Base-by-base conservation (phyloP, 2,797 vertebrate genomes). In the Telmatherina bonti region DNA sequence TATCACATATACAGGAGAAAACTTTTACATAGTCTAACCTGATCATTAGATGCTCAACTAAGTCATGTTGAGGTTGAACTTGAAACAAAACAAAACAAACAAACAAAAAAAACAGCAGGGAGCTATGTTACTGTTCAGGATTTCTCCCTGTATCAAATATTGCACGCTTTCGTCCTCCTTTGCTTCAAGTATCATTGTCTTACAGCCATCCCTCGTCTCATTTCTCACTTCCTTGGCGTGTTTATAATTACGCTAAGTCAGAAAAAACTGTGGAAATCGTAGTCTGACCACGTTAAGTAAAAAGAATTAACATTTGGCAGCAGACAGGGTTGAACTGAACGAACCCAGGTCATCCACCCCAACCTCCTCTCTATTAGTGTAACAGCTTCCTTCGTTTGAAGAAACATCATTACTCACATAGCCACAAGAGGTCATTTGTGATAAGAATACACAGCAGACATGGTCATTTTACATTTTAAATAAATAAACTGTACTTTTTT, bases 341-440 rank as follows among this genome's bases (percentile, higher is more conserved):
- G 38, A 43, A 16, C 29, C 16, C n/a, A 30, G 33, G 10, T 29
- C 16, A 47, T 22, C 51, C 12, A 31, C 26, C 24, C 36, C 24
- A 43, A 33, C 16, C 31, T 56, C 38, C 27, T 49, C 26, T 9
- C 18, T 47, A 47, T 7, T n/a, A 43, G 36, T 13, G n/a, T 56
- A 45, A 24, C 47, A 36, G 18, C 31, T 20, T 30, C 53, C 16
- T 22, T 51, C 7, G 24, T 26, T 15, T 47, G 18, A 47, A 47
- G 43, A 47, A 47, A n/a, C 43, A 47, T 47, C 20, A 47, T 47
- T n/a, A 47, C 36, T 43, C 26, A 26, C 26, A 27, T 26, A 26
- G 7, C 33, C 45, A 47, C 60, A 61, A 53, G 60, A 69, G 60
- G 38, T 62, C 6, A 9, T 29, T 35, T 64, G 24, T 51, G 59